These are phyloP conservation scores for Branchinecta lynchi DNA, from an alignment of 1,140 invertebrate genomes.

Conservation along the genomic window DNA sequence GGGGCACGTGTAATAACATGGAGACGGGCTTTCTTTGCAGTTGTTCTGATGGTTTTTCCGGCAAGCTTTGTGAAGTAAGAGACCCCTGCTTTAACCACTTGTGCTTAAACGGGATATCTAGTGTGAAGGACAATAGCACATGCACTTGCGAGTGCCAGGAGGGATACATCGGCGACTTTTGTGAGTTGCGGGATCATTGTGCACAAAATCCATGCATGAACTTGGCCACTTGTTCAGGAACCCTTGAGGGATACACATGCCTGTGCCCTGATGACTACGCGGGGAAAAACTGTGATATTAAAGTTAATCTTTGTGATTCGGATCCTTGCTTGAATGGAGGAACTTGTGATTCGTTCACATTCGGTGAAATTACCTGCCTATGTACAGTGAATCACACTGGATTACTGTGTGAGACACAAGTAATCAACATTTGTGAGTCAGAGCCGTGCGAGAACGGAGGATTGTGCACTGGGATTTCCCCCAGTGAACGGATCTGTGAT, in stretches of 20 bases:
- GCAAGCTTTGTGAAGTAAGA: neutral
- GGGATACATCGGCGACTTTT: neutral
- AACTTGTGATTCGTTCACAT: slow-evolving; percentile 26
- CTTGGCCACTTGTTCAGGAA: slow-evolving; percentile 62
- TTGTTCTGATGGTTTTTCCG: neutral
- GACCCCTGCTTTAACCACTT: neutral
- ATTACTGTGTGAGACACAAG: slow-evolving; percentile 33
- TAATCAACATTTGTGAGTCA: slow-evolving; percentile 35
- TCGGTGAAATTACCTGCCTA: slow-evolving; percentile 30
- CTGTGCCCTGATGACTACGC: slow-evolving; percentile 70
- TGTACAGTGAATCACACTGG: slow-evolving; percentile 31
- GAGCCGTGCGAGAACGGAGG: slow-evolving; percentile 41
- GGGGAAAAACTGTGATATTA: slow-evolving; percentile 58
- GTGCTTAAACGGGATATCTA: neutral
- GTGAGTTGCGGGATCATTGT: slow-evolving; percentile 44
- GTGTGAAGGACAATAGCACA: neutral
- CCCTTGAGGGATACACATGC: slow-evolving; percentile 65
- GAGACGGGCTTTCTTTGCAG: neutral
- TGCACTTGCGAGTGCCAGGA: neutral
- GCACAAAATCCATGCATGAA: slow-evolving; percentile 64
- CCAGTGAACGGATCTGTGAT: neutral
- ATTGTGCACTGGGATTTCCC: slow-evolving; percentile 33
- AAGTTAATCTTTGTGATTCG: neutral
- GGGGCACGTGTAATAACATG: neutral
- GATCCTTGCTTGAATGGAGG: neutral